phyloP scores from a whole-genome alignment of 2,113 vertebrate genomes.

The Muscicapa adusta region DNA sequence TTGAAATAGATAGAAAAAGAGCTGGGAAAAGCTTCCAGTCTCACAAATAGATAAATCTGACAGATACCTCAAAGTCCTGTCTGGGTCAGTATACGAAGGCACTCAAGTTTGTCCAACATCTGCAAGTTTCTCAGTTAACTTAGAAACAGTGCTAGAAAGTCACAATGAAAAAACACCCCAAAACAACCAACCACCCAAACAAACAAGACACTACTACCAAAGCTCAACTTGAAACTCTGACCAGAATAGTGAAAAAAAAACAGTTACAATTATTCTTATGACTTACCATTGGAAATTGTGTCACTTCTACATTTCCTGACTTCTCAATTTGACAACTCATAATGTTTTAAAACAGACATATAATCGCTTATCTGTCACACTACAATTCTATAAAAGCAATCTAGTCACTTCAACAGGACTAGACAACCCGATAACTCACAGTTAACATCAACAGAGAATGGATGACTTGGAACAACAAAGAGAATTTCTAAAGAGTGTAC shows the following conservation, averaged over 20 bases:
- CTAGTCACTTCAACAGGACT: neutral
- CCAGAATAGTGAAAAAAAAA: neutral
- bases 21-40: neutral
- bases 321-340: neutral
- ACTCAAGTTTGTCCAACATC: neutral
- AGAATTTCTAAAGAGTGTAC: slow-evolving; percentile 58
- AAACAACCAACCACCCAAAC: neutral
- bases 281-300: neutral
- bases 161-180: neutral
- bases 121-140: neutral
- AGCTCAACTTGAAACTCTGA: neutral
- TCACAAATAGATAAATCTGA: neutral
- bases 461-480: neutral
- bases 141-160: neutral
- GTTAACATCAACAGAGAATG: neutral
- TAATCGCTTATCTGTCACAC: neutral
- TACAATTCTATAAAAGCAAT: neutral
- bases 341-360: neutral
- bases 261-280: neutral
- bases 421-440: neutral
- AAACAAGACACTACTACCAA: neutral
- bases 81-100: neutral
- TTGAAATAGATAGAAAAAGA: neutral
- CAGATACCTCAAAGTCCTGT: neutral
- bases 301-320: neutral